A percentile compares a stretch with the other conserved stretches of the same genome.
These are phyloP conservation scores for Chloromyia formosa DNA, from an alignment of 2,888 invertebrate genomes.

Conservation along the genomic window DNA sequence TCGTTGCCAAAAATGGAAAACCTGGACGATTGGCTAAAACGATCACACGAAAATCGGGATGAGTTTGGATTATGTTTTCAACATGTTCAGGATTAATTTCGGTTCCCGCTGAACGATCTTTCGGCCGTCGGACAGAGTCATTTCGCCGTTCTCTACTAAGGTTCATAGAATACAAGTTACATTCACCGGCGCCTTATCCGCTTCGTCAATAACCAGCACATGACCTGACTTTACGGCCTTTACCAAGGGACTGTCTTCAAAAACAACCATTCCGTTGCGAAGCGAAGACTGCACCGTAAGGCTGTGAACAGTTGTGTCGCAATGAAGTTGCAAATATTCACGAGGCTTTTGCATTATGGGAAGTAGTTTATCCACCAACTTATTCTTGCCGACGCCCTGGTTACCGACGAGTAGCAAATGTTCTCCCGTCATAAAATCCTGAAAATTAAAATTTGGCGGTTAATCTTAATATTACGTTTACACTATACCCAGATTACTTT, in stretches of 20 bases:
- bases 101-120: constrained; percentile 74
- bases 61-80: constrained; percentile 77
- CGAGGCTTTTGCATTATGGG: constrained; percentile 88
- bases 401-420: constrained; percentile 96
- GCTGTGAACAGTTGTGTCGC: constrained; percentile 96
- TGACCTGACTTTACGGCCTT: constrained; percentile 89
- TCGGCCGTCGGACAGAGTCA: constrained; percentile 93
- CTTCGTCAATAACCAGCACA: constrained; percentile 94
- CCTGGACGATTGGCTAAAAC: constrained; percentile 96
- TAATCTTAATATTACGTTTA: too few relatives aligned
- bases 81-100: constrained; percentile 56
- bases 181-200: constrained; percentile 97
- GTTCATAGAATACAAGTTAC: constrained; percentile 96
- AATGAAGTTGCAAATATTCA: constrained; percentile 88
- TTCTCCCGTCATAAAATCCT: constrained; percentile 87
- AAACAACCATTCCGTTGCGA: constrained; percentile 84
- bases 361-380: constrained; percentile 89
- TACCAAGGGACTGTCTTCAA: constrained; percentile 94
- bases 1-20: constrained; percentile 96
- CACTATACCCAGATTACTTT: too few relatives aligned
- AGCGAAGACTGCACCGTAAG: constrained; percentile 92
- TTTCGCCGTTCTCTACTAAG: constrained; percentile 93
- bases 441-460: too few relatives aligned
- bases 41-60: constrained; percentile 92
- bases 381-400: constrained; percentile 98